These are phyloP conservation scores for Prunella fulvescens DNA, from an alignment of 2,113 vertebrate genomes.

Conservation along the genomic window DNA sequence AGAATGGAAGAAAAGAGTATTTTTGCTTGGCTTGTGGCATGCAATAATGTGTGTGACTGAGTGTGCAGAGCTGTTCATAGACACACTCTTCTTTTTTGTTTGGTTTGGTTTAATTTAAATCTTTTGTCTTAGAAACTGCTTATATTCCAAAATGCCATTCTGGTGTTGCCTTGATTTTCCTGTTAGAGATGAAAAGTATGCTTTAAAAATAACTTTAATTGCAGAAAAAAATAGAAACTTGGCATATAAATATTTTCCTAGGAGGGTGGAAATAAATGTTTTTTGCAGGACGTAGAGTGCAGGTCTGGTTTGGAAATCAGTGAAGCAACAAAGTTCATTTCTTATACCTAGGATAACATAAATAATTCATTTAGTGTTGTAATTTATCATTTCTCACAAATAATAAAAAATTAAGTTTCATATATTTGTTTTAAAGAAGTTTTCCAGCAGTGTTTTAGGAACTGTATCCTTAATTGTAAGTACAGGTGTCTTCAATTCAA, in stretches of 20 bases:
- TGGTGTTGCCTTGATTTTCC: neutral
- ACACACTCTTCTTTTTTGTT: neutral
- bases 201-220: constrained; percentile 29
- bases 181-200: neutral
- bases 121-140: neutral
- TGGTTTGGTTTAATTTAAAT: neutral
- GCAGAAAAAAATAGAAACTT: neutral
- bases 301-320: neutral
- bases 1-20: neutral
- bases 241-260: neutral
- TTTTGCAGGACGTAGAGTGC: neutral
- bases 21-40: neutral
- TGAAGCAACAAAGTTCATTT: neutral
- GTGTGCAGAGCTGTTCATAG: neutral
- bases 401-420: neutral
- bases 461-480: neutral
- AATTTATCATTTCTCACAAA: neutral
- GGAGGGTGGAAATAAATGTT: neutral
- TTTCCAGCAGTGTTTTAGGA: neutral
- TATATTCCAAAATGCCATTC: neutral
- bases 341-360: neutral
- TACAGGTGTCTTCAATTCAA: neutral
- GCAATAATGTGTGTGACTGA: neutral
- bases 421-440: neutral
- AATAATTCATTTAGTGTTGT: constrained; percentile 17